Conservation (phyloP, 2,797 vertebrate genomes). For the Spea hammondii region DNA sequence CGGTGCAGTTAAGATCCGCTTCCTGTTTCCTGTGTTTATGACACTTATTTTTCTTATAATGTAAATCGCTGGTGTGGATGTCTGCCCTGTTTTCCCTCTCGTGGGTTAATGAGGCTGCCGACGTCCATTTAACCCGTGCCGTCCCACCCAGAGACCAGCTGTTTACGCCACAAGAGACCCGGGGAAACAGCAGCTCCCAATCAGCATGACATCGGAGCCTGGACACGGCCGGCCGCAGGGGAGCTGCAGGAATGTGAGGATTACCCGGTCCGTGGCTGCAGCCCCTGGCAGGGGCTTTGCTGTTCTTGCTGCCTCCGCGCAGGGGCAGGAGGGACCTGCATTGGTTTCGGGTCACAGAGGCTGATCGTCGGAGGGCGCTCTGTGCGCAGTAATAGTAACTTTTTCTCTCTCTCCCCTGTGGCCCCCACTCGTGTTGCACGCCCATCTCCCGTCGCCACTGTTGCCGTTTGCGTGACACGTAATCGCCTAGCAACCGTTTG, state of each 20-base stretch:
- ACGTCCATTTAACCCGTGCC: no score
- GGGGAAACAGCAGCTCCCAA: constrained; percentile 1
- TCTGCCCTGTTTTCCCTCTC: no score
- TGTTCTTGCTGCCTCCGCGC: not conserved
- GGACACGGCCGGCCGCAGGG: constrained; percentile 20
- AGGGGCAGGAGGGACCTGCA: not conserved
- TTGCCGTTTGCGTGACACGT: constrained; percentile 12
- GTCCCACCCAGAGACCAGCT: constrained; percentile 8
- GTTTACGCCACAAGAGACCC: constrained; percentile 34
- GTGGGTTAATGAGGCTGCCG: no score
- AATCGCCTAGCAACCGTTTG: constrained; percentile 58
- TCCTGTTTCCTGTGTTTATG: no score
- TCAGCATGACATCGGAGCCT: constrained; percentile 27
- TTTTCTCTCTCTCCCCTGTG: not conserved
- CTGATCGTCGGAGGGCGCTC: not conserved
- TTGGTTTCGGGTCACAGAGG: not conserved
- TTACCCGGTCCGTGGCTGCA: not conserved
- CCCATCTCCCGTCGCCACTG: not conserved
- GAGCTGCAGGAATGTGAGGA: constrained; percentile 14
- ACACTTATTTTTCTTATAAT: no score
- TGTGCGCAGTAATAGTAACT: not conserved
- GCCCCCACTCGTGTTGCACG: not conserved
- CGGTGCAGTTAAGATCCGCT: no score
- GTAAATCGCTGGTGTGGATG: no score
- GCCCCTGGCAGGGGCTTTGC: not conserved